Base-by-base conservation (phyloP, 2,888 invertebrate genomes). In the Cantharis rufa region DNA sequence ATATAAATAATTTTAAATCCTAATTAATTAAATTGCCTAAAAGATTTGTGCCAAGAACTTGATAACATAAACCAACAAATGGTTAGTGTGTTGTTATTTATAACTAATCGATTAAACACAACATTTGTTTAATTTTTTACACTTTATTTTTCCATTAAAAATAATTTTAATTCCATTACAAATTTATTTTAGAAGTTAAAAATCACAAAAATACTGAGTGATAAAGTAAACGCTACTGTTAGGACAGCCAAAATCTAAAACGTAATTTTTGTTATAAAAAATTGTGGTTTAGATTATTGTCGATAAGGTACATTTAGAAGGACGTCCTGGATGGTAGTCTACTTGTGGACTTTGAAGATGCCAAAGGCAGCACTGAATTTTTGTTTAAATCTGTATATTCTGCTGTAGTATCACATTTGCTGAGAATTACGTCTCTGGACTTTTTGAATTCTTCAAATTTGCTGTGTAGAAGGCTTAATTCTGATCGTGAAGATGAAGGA, bases 361-460 rank as follows among this genome's bases (percentile, higher is more conserved):
- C 78, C 70, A 84, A 77, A 62, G 82, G 82, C n/a, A 48, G 7
- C 74, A 83, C 82, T 79, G 82, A 78, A 74, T 78, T 77, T 76
- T 85, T 82, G 78, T 82, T 82, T 16, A 81, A 79, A 61, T 81
- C 82, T 66, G 80, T 78, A 72, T 68, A 77, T 62, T 76, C 78
- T 18, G 71, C 73, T 21, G 18, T 24, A n/a, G 21, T 64, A 24
- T 78, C 80, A 62, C 68, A 71, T 76, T 80, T 80, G 74, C 83
- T 82, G 18, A 85, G 80, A 7, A 84, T 84, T 74, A 87, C 83
- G 80, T 88, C 88, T 75, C 90, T 88, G 9, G 89, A 85, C 66
- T 89, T 87, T 82, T 91, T 90, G 85, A 91, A 92, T 82, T 91
- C 90, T 76, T 90, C 91, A 82, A 92, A 91, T 85, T 90, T 90